Percentiles rank a stretch among this genome's conserved stretches.
Evolutionary conservation across 2,113 vertebrate genomes (phyloP).

Genomic region (Laticauda laticaudata): DNA sequence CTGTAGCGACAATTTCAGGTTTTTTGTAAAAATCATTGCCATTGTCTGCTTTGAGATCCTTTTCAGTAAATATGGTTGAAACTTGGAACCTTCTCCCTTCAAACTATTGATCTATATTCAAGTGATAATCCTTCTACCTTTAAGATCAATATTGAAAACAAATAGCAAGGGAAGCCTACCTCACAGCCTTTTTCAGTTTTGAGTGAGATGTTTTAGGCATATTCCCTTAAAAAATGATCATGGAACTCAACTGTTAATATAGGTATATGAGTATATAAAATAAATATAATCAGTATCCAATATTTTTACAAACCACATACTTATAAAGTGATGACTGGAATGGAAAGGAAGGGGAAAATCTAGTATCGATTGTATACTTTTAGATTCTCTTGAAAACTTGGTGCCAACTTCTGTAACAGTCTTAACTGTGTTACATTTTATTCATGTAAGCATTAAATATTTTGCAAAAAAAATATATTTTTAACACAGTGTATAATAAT

Average conservation of each 20-base stretch:
- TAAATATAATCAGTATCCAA: background rate
- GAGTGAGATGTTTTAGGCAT: background rate
- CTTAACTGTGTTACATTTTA: background rate
- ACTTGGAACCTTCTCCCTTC: background rate
- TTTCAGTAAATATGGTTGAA: background rate
- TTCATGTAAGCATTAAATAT: constrained; percentile 11
- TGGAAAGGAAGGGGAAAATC: background rate
- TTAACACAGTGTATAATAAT: background rate
- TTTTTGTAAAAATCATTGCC: background rate
- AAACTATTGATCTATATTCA: background rate
- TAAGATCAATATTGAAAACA: background rate
- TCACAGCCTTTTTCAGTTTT: background rate
- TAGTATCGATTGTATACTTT: background rate
- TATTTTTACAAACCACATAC: background rate
- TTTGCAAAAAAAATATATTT: constrained; percentile 13
- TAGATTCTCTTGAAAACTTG: constrained; percentile 21
- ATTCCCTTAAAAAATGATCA: background rate
- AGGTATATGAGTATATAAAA: background rate
- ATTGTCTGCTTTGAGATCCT: background rate
- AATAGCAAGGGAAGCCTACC: background rate
- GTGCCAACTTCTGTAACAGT: background rate
- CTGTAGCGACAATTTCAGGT: background rate
- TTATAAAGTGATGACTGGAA: background rate
- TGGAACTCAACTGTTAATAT: no score
- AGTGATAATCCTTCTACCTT: background rate